These are phyloP conservation scores for Serripes groenlandicus DNA, from an alignment of 2,888 invertebrate genomes.

Conservation along the genomic window DNA sequence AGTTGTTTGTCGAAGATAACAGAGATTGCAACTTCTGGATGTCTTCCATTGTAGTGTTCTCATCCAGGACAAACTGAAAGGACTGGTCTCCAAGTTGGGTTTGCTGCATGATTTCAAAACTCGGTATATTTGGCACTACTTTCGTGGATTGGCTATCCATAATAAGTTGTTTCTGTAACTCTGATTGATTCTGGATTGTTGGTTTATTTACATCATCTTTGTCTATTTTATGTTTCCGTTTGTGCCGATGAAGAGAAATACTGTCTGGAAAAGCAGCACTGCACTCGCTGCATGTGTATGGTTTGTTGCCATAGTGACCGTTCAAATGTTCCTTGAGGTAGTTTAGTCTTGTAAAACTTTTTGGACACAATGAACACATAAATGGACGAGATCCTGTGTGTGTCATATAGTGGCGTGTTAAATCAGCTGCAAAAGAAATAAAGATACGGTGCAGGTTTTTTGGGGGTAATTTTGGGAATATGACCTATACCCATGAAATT, in stretches of 20 bases:
- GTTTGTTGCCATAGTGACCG: slow-evolving; percentile 85
- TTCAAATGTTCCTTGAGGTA: slow-evolving; percentile 86
- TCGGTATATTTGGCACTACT: neutral
- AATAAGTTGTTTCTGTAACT: slow-evolving; percentile 36
- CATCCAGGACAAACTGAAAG: slow-evolving; percentile 49
- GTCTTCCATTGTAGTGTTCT: slow-evolving; percentile 43
- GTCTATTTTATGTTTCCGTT: slow-evolving; percentile 73
- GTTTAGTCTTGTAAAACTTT: slow-evolving; percentile 86
- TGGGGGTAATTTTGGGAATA: too few species aligned
- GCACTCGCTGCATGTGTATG: slow-evolving; percentile 85
- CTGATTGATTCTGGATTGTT: slow-evolving; percentile 29
- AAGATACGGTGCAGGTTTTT: too few species aligned
- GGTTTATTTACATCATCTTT: slow-evolving; percentile 24
- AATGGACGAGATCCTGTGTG: slow-evolving; percentile 86
- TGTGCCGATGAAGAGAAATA: slow-evolving; percentile 82
- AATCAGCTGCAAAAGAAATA: slow-evolving; percentile 79
- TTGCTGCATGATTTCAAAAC: slow-evolving; percentile 34
- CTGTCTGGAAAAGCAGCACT: slow-evolving; percentile 81
- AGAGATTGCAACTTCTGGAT: slow-evolving; percentile 48
- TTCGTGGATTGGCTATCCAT: neutral
- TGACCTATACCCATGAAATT: too few species aligned
- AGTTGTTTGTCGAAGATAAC: slow-evolving; percentile 30
- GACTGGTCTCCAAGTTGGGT: slow-evolving; percentile 35
- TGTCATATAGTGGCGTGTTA: slow-evolving; percentile 84
- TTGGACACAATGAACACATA: slow-evolving; percentile 84